Base-by-base conservation (phyloP, 1,140 invertebrate species). In the Achroia grisella region DNA sequence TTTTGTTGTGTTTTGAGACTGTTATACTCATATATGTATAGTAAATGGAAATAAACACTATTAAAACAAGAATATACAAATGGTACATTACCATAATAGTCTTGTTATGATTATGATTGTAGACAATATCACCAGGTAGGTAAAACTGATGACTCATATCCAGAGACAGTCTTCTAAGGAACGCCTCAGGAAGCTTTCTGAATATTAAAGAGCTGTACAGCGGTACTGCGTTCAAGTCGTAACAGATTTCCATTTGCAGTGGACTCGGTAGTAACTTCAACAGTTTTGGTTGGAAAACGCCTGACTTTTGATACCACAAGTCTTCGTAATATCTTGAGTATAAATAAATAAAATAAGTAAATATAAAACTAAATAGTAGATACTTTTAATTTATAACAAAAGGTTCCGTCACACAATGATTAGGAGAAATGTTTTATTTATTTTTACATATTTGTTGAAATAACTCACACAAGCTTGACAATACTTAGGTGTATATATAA, bases 261-360 rank as follows among this genome's bases (percentile, higher is more conserved):
- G 82, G 73, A 37, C 62, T 59, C 0, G 84, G 84, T 8, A 87
- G 49, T 6, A 80, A 37, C 33, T 63, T 57, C 34, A 86, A 57
- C 4, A 83, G 42, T 45, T 81, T 72, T 8, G 79, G 76, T 30
- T 80, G 74, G 10, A 81, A 81, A 2, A 86, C 75, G 30, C 78
- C 79, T 4, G 81, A 78, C 45, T 86, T 82, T 56, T 86, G 73
- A 48, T 81, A 74, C 82, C 81, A 86, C 2, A 86, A 52, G 48
- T 82, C 77, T 54, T 81, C 71, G 35, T 81, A 84, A 45, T 85
- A 86, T 40, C 76, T 78, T 17, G 39, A 44, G 58, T 37, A 34
- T 11, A 43, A 34, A 31, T 6, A 23, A 23, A 6, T 23, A 3
- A 2, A 23, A 3, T 23, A n/a, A n/a, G n/a, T n/a, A n/a, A n/a